Evolutionary conservation across 2,797 vertebrate genomes (phyloP), one percentile per base, ranked within the genome.

Genomic region (Pseudochaenichthys georgianus): DNA sequence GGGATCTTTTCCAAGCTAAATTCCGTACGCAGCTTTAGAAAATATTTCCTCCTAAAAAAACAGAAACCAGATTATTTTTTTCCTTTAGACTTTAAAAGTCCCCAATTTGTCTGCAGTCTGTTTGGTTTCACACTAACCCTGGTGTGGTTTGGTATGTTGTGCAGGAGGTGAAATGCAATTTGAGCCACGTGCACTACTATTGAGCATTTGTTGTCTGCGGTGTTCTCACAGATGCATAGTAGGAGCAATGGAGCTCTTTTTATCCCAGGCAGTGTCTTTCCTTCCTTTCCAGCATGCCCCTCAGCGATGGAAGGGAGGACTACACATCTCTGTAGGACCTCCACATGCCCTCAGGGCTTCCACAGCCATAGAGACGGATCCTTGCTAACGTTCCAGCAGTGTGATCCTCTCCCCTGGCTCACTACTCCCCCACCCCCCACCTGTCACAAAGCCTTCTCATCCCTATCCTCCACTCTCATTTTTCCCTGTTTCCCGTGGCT

Each of bases 371-470:
- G 61, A 87, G 63, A 78, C 65, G 9, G 50, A 64, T 70, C 79
- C 59, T 58, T 73, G 54, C 68, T 51, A 42, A 73, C n/a, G 5
- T 42, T 75, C 46, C 74, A 75, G 53, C n/a, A 70, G 47, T 72
- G 64, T 51, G 54, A 60, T 69, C 63, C 70, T 72, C 59, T 72
- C 75, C 60, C 0, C 3, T 77, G 62, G 66, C 63, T 83, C 53
- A 47, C 64, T 46, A 13, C 68, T 67, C 63, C 60, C 72, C 51
- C 42, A 84, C 71, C 64, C 60, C 72, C 51, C 42, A 84, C 71
- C 64, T 80, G 85, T 80, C 78, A 82, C 71, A 79, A 70, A 73
- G 64, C 57, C 70, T 77, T 59, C 72, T 61, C 70, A 63, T 71
- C 67, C 69, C 46, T 68, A 63, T 73, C 11, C 45, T 66, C 50